Percentiles rank a stretch among this genome's conserved stretches.
phyloP scores from a whole-genome alignment of 2,113 vertebrate species.

The Sturnus vulgaris region DNA sequence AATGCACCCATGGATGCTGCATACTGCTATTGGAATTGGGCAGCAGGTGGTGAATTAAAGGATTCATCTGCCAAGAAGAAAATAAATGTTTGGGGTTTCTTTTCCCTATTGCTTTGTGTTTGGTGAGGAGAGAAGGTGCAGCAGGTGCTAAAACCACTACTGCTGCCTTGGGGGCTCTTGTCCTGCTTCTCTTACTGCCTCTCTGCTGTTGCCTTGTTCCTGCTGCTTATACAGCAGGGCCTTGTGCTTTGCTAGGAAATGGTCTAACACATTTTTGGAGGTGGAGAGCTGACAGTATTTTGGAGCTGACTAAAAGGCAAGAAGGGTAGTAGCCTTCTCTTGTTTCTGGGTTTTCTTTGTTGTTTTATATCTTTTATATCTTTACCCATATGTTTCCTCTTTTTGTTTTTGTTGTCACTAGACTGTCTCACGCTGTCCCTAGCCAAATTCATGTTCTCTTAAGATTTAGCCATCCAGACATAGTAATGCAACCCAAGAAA shows the following conservation, averaged over 20 bases:
- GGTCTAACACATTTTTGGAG: not conserved
- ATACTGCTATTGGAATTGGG: not conserved
- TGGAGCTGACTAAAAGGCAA: not conserved
- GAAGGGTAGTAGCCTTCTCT: not conserved
- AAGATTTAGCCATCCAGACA: not conserved
- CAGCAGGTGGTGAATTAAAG: not conserved
- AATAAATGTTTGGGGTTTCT: fast-evolving
- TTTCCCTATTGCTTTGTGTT: not conserved
- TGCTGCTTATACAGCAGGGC: not conserved
- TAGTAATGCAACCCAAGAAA: not conserved
- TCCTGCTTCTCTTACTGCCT: not conserved
- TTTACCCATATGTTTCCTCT: not conserved
- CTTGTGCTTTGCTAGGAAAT: not conserved
- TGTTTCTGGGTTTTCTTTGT: not conserved
- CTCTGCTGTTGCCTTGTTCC: not conserved
- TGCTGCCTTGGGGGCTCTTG: not conserved
- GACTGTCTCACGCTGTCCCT: not conserved
- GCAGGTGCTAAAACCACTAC: not conserved
- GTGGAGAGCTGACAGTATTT: not conserved
- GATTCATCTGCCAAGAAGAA: not conserved
- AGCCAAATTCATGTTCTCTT: not conserved
- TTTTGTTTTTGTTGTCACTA: not conserved
- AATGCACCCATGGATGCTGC: not conserved
- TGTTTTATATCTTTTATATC: not conserved
- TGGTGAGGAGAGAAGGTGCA: not conserved